These are phyloP conservation scores for Brachypteracias leptosomus DNA, from an alignment of 2,113 vertebrate species.

Conservation along the genomic window DNA sequence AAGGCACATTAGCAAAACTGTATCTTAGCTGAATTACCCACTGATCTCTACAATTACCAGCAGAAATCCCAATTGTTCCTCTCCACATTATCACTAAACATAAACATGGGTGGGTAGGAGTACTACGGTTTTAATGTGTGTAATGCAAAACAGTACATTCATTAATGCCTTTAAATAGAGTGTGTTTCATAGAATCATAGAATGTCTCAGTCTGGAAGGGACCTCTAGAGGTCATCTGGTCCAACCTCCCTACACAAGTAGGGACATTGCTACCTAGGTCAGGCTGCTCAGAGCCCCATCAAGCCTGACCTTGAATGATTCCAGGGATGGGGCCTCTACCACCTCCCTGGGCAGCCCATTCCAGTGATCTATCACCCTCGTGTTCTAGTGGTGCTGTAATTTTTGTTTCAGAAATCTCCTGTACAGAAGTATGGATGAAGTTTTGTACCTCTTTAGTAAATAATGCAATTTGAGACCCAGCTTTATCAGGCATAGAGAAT, in stretches of 20 bases:
- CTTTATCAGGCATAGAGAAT: neutral
- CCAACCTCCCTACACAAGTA: too few relatives aligned
- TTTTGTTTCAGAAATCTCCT: neutral
- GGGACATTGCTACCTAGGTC: too few relatives aligned
- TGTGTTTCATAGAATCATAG: too few relatives aligned
- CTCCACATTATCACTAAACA: neutral
- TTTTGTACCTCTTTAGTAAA: neutral
- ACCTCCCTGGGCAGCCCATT: too few relatives aligned
- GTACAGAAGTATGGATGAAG: neutral
- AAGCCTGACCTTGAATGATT: too few relatives aligned
- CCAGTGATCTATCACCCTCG: too few relatives aligned
- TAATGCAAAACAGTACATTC: neutral
- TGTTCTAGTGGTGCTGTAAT: neutral
- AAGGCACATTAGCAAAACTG: neutral
- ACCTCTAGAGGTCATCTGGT: too few relatives aligned
- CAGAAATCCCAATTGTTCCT: neutral
- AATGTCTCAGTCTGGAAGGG: too few relatives aligned
- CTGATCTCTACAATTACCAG: neutral
- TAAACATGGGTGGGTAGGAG: neutral
- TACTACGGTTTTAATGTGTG: neutral
- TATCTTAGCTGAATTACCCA: neutral
- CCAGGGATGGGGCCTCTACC: too few relatives aligned
- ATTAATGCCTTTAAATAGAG: accelerated
- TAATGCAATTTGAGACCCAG: neutral
- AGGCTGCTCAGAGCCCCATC: too few relatives aligned